Base-by-base conservation (phyloP, 1,140 invertebrate genomes). In the Panagrolaimus sp. region DNA sequence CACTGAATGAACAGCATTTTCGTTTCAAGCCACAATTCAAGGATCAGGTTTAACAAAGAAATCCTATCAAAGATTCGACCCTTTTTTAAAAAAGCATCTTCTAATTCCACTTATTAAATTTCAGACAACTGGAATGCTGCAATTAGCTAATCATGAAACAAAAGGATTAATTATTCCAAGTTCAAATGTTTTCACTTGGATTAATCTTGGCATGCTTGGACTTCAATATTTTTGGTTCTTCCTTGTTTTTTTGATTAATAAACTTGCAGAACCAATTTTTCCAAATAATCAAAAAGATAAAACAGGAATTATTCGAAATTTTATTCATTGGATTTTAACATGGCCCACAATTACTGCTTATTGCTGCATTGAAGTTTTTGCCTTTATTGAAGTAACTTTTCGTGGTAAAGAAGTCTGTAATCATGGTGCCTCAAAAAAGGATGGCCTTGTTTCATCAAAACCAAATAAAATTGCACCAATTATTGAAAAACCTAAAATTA, bases 171-270 rank as follows among this genome's bases (percentile, higher is more conserved):
- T 78, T 9, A 76, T 75, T 26, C 65, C 73, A 7, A 68, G 68
- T 65, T 21, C 66, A 43, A 62, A 68, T 14, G 58, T 65, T 64
- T 72, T 77, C 65, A 71, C 43, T 38, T 69, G 63, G 32, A 72
- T 78, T 28, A 69, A 76, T 69, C 65, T 74, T 45, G 65, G 72
- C 24, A 65, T 76, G 17, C 68, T 75, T 43, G 69, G 65, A 4
- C 71, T 76, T 9, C 75, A 73, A 55, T 78, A 78, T 67, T 64
- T 77, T 64, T 69, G 70, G 73, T 78, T 76, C 76, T 64, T 77
- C 47, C 45, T 43, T 21, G 76, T 78, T 12, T 76, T 77, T 73
- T 32, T 77, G 2, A 52, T 79, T 21, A 78, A 76, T 64, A 45
- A 70, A n/a, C 47, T 78, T 6, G 78, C 73, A 43, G 74, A 74